These are phyloP conservation scores for Calidris pugnax DNA, from an alignment of 2,113 vertebrate species.

Conservation along the genomic window DNA sequence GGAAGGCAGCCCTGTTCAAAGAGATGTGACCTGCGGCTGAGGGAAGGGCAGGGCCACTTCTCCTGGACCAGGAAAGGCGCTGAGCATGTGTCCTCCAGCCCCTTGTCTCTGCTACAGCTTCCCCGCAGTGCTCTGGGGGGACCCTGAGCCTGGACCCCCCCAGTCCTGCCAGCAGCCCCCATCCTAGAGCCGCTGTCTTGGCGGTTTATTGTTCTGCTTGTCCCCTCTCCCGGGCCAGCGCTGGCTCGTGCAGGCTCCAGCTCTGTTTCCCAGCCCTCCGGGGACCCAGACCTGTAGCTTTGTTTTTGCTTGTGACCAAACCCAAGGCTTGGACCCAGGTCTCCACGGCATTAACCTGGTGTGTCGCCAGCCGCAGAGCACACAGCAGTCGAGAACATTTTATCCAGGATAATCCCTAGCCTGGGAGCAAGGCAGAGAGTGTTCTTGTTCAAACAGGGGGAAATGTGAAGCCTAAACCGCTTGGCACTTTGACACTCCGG, in stretches of 20 bases:
- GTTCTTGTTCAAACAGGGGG: slow-evolving; percentile 59
- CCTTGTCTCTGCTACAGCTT: not conserved
- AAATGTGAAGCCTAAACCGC: slow-evolving; percentile 58
- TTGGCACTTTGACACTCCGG: slow-evolving; percentile 39
- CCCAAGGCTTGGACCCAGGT: slow-evolving; percentile 18
- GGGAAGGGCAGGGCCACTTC: not conserved
- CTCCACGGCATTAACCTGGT: slow-evolving; percentile 24
- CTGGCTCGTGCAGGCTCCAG: not conserved
- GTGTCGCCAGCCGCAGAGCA: slow-evolving; percentile 13
- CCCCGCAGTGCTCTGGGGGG: not conserved
- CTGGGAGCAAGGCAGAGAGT: slow-evolving; percentile 35
- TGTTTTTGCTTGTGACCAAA: slow-evolving; percentile 26
- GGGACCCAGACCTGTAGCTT: not conserved
- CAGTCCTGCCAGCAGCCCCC: not conserved
- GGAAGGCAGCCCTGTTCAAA: not conserved
- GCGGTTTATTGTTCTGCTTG: not conserved
- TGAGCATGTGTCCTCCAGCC: not conserved
- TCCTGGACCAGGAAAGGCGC: fast-evolving
- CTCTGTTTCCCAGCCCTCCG: not conserved
- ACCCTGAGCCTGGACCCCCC: not conserved
- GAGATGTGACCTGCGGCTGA: not conserved
- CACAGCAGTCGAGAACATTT: slow-evolving; percentile 51
- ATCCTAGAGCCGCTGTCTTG: not conserved
- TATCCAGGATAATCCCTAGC: slow-evolving; percentile 62
- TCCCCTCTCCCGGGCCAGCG: not conserved